Base-by-base conservation (phyloP, 2,888 invertebrate genomes). In the Xanthia icteritia region DNA sequence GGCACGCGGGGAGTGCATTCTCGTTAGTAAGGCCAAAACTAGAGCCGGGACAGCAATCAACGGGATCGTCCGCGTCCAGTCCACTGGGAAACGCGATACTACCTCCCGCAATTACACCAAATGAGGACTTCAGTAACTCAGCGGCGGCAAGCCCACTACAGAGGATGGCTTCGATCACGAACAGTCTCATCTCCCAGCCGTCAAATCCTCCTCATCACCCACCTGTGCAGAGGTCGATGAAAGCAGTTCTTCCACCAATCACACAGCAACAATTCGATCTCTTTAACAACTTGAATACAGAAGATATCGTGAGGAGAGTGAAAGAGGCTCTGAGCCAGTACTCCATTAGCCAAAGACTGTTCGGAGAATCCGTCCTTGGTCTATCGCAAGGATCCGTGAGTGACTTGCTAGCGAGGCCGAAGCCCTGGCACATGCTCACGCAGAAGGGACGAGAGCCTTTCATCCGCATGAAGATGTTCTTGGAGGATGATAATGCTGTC, bases 401-500 rank as follows among this genome's bases (percentile, higher is more conserved):
- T 67, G 99, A 99, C 94, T 97, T 99, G 63, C 97, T 99, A 84
- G 99, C 99, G 42, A 97, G 99, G 72, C 99, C 99, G 56, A 99
- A 99, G 94, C 99, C 99, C 0, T 99, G 99, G 99, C 99, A 99
- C 93, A 99, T 99, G 99, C 97, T 99, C 70, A 99, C 99, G 23
- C 99, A 99, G 92, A 99, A 99, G 94, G 99, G 99, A 2, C 97
- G 99, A 45, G 99, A 99, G 92, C 99, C 99, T 0, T 99, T 99
- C 96, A 99, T 99, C 84, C 97, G 99, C 81, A 99, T 99, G 99
- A 99, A 99, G 94, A 99, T 99, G 98, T 99, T 99, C 95, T 97
- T 99, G 87, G 99, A 99, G 95, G 99, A 99, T 91, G 99, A 99
- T 88, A 99, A 99, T 91, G 99, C 99, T 20, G 99, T 99, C 2